A percentile compares a stretch with the other conserved stretches of the same genome.
phyloP scores from a whole-genome alignment of 30 jellyfish, hydroid and myxozoan genomes.

The Cassiopea xamachana region DNA sequence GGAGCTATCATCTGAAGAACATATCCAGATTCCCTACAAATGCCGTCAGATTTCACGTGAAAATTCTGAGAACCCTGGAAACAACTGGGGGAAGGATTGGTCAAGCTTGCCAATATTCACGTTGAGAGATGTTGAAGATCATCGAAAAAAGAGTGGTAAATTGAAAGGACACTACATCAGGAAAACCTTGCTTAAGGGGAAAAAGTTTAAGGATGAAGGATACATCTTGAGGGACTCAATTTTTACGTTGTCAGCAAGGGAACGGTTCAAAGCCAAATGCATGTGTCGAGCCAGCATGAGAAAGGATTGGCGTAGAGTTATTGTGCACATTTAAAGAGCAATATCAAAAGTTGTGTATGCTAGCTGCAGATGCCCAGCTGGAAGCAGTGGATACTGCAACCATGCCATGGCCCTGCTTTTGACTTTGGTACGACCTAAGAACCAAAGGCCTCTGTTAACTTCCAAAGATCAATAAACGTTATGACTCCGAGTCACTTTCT shows the following conservation, averaged over 20 bases:
- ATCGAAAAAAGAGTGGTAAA: not conserved
- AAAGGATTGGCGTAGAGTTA: not conserved
- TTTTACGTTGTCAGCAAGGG: not conserved
- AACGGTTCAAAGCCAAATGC: not conserved
- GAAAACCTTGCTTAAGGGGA: not conserved
- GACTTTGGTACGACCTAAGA: too few relatives aligned
- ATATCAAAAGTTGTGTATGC: not conserved
- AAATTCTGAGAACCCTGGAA: not conserved
- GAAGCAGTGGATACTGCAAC: not conserved
- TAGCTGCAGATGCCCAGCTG: not conserved
- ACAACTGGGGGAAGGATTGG: not conserved
- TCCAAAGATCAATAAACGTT: too few relatives aligned
- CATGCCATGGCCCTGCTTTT: too few relatives aligned
- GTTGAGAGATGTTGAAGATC: not conserved
- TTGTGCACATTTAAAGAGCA: not conserved
- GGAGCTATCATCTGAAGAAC: not conserved
- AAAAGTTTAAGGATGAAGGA: not conserved
- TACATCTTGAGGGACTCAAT: not conserved
- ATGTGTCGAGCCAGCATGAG: not conserved
- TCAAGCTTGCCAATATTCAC: not conserved
- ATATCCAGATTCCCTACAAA: not conserved
- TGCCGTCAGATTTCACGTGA: not conserved
- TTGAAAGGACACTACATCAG: not conserved
- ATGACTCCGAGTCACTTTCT: too few relatives aligned
- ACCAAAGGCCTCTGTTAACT: too few relatives aligned